Evolutionary conservation across 2,797 vertebrate species (phyloP).

Genomic region (Sebastes reedi): DNA sequence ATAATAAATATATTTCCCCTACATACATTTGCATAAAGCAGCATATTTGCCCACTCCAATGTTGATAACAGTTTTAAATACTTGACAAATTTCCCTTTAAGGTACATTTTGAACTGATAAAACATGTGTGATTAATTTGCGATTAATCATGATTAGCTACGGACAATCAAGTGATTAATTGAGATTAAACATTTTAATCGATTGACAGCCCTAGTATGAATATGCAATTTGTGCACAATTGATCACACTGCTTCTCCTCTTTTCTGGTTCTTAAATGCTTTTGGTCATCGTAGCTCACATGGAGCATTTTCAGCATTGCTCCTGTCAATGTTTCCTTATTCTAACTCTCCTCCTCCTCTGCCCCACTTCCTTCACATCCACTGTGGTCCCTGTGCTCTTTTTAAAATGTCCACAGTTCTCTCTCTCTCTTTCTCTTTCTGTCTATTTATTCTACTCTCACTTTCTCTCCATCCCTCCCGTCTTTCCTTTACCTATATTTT

Average conservation of each 20-base stretch:
- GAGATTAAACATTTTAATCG: no score
- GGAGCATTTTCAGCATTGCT: not conserved
- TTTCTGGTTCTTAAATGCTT: not conserved
- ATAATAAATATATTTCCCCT: no score
- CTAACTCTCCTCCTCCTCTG: constrained; percentile 1
- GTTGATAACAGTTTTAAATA: no score
- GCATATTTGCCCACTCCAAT: no score
- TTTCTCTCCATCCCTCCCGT: constrained; percentile 18
- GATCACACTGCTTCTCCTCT: not conserved
- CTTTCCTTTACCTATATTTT: constrained; percentile 50
- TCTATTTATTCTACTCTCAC: not conserved
- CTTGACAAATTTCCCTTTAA: no score
- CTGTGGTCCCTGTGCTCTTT: constrained; percentile 15
- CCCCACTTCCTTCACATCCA: constrained; percentile 39
- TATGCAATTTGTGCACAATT: not conserved
- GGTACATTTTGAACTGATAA: no score
- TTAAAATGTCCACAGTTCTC: constrained; percentile 13
- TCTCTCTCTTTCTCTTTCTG: constrained; percentile 7
- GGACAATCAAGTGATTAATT: no score
- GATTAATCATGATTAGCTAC: no score
- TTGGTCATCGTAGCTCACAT: not conserved
- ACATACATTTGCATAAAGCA: no score
- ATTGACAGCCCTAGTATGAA: no score
- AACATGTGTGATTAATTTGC: no score
- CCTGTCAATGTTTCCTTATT: not conserved